Base-by-base conservation (phyloP, 2,797 vertebrate genomes). In the Argya squamiceps region DNA sequence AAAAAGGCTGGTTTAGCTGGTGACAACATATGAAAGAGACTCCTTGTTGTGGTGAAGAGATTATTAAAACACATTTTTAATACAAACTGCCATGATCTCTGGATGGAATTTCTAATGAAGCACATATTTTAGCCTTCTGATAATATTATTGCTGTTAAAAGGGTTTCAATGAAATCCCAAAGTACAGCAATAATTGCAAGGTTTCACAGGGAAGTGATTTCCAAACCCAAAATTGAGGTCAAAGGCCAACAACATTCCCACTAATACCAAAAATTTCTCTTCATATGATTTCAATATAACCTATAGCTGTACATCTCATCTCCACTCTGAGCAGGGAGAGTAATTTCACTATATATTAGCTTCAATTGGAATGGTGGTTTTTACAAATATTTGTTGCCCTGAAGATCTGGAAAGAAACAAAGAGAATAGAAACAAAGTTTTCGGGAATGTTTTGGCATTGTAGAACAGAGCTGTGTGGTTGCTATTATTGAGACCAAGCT, bases 51-150 rank as follows among this genome's bases (percentile, higher is more conserved):
- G 63, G 94, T 77, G 49, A 96, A 67, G 44, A 89, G 59, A 41
- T 77, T 91, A 95, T 74, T 81, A 87, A 92, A 62, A 86, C 27
- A 39, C 41, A 91, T 91, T 95, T 93, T 95, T 85, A 94, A 74
- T 4, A 23, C 32, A 60, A 95, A 68, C 34, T 75, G 52, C 26
- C 43, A 63, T 10, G 6, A 29, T 83, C 43, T 92, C 70, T 85
- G 36, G 82, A 77, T 86, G 34, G 36, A 91, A 96, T 95, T 95
- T 87, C 90, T 96, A 95, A 91, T 68, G 62, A 94, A 74, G 41
- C 50, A 41, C 58, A 65, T 15, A 71, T 89, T 92, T 87, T 84
- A 44, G 46, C 29, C 39, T 86, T 90, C 71, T 84, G 65, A 60
- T 80, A 77, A 88, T 65, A 75, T 46, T 89, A 55, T 9, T 78